A percentile compares a stretch with the other conserved stretches of the same genome.
phyloP scores from a whole-genome alignment of 2,888 invertebrate species.

The Terebella lapidaria region DNA sequence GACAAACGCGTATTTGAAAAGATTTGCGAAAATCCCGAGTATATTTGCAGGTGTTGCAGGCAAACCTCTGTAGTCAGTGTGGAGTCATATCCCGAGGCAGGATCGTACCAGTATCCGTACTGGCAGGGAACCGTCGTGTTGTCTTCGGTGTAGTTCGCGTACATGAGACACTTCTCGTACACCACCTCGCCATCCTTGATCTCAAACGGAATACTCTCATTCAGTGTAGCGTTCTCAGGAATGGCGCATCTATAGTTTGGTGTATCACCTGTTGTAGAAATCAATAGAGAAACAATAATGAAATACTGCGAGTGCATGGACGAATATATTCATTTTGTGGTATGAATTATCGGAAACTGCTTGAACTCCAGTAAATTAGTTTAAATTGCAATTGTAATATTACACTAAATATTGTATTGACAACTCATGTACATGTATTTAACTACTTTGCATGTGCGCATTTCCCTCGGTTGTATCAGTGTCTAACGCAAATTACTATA shows the following conservation, averaged over 20 bases:
- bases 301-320: neutral
- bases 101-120: constrained; percentile 12
- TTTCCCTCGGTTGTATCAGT: too few relatives aligned
- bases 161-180: neutral
- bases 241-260: constrained; percentile 2
- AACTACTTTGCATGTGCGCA: too few relatives aligned
- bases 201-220: neutral
- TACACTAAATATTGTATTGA: too few relatives aligned
- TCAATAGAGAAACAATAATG: neutral
- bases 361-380: too few relatives aligned
- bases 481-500: too few relatives aligned
- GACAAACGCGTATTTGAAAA: too few relatives aligned
- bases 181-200: neutral
- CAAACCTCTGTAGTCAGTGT: constrained; percentile 13
- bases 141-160: neutral
- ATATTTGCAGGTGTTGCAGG: too few relatives aligned
- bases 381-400: too few relatives aligned
- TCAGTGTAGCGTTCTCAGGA: constrained; percentile 3
- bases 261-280: neutral
- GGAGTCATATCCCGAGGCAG: constrained; percentile 9
- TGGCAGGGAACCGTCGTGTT: constrained; percentile 3
- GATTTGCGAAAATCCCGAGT: too few relatives aligned
- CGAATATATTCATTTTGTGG: too few relatives aligned
- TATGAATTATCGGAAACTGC: too few relatives aligned
- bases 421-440: too few relatives aligned